phyloP scores from a whole-genome alignment of 92 coral and sea anemone genomes.

The Paragorgia papillata region DNA sequence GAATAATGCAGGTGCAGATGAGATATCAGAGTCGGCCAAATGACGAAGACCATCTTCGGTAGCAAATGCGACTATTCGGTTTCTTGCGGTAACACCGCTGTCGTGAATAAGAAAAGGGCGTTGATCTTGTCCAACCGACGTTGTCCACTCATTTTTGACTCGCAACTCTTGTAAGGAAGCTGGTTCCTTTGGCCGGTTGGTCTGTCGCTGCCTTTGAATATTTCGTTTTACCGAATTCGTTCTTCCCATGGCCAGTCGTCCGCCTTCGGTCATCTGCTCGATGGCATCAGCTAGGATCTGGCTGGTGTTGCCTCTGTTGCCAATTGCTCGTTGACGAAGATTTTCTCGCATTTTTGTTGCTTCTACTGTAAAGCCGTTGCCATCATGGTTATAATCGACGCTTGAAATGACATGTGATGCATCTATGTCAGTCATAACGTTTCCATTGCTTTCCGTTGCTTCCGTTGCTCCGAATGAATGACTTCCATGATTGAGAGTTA shows the following conservation, averaged over 20 bases:
- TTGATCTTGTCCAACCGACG: too few relatives aligned
- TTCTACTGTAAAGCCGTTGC: not conserved
- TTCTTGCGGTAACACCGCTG: too few relatives aligned
- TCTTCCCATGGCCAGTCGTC: constrained; percentile 1
- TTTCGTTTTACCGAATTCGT: constrained; percentile 1
- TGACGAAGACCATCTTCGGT: too few relatives aligned
- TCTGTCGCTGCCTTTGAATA: constrained; percentile 1
- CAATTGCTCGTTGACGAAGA: not conserved
- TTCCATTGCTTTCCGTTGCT: constrained; percentile 4
- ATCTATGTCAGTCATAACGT: constrained; percentile 8
- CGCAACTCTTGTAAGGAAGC: too few relatives aligned
- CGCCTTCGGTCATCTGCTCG: constrained; percentile 1
- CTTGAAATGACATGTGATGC: constrained; percentile 2
- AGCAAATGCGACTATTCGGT: too few relatives aligned
- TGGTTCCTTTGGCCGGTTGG: too few relatives aligned
- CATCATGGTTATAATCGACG: constrained; percentile 9
- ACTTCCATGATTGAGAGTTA: constrained; percentile 15
- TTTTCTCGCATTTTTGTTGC: not conserved
- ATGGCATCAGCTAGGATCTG: not conserved
- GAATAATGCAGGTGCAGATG: too few relatives aligned
- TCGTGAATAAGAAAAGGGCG: too few relatives aligned
- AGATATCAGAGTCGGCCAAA: too few relatives aligned
- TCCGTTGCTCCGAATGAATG: not conserved
- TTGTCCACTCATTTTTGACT: too few relatives aligned
- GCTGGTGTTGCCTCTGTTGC: not conserved